A percentile compares a stretch with the other conserved stretches of the same genome.
Evolutionary conservation across 2,113 vertebrate species (phyloP).

Genomic region (Trichechus manatus): DNA sequence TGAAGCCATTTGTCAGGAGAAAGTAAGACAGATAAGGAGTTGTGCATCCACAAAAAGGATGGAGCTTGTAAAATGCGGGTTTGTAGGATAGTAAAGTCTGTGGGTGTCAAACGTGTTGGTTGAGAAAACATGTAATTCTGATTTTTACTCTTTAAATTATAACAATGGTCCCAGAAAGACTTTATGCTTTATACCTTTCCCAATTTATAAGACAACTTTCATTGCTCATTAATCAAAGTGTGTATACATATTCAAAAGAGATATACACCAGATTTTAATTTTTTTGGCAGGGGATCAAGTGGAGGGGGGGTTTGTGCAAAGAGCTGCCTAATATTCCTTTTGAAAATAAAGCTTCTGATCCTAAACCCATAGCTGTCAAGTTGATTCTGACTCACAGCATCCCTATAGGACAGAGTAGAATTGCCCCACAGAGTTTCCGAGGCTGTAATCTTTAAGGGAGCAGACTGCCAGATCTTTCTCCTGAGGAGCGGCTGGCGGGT

Average conservation of each 20-base stretch:
- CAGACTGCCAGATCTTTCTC: background rate
- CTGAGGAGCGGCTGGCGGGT: background rate
- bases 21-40: constrained; percentile 42
- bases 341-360: background rate
- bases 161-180: background rate
- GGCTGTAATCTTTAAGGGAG: background rate
- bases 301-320: background rate
- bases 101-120: background rate
- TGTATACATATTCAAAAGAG: background rate
- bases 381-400: no score
- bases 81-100: constrained; percentile 25
- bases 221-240: background rate
- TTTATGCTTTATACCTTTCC: background rate
- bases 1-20: constrained; percentile 69
- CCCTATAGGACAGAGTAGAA: no score
- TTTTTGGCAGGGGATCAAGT: background rate
- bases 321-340: background rate
- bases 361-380: no score
- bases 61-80: constrained; percentile 64
- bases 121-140: constrained; percentile 54
- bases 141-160: constrained; percentile 33
- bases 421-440: no score
- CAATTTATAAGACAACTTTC: background rate
- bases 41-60: background rate
- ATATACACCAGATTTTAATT: background rate